phyloP scores from a whole-genome alignment of 2,797 vertebrate genomes.

The Podarcis lilfordi region DNA sequence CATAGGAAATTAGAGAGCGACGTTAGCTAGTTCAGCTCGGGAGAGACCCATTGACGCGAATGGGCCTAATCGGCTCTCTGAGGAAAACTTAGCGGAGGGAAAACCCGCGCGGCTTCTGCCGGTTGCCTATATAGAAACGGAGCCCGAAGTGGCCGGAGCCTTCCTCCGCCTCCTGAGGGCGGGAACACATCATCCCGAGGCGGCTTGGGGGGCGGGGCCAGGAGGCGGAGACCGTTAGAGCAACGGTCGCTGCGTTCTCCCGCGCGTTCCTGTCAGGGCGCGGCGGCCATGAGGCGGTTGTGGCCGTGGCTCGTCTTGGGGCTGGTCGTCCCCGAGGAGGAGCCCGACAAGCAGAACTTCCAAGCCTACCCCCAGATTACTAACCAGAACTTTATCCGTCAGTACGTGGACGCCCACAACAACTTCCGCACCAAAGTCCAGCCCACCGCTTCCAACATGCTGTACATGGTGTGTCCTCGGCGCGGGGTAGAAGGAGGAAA shows the following conservation, averaged over 20 bases:
- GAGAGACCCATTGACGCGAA: too few relatives aligned
- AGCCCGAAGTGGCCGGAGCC: too few relatives aligned
- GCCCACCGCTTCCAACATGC: conserved; percentile 40
- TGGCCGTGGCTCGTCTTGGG: neutral
- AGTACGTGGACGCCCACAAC: conserved; percentile 12
- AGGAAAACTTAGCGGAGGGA: too few relatives aligned
- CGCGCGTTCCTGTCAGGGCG: neutral
- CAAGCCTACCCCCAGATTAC: neutral
- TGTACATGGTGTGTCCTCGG: conserved; percentile 58
- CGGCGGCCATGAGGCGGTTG: neutral
- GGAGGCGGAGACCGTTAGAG: neutral
- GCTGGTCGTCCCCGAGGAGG: neutral
- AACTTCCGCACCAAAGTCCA: accelerated
- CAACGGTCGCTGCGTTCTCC: neutral
- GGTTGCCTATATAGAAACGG: too few relatives aligned
- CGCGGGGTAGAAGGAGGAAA: neutral
- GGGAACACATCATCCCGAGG: too few relatives aligned
- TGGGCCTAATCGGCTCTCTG: too few relatives aligned
- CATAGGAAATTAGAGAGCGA: too few relatives aligned
- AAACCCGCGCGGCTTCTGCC: too few relatives aligned
- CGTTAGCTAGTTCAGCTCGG: too few relatives aligned
- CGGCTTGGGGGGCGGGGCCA: accelerated
- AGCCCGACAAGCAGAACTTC: accelerated
- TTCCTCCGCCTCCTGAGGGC: too few relatives aligned
- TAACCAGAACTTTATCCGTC: neutral